These are phyloP conservation scores for Calameuta filiformis DNA, from an alignment of 2,888 invertebrate genomes.

Conservation along the genomic window DNA sequence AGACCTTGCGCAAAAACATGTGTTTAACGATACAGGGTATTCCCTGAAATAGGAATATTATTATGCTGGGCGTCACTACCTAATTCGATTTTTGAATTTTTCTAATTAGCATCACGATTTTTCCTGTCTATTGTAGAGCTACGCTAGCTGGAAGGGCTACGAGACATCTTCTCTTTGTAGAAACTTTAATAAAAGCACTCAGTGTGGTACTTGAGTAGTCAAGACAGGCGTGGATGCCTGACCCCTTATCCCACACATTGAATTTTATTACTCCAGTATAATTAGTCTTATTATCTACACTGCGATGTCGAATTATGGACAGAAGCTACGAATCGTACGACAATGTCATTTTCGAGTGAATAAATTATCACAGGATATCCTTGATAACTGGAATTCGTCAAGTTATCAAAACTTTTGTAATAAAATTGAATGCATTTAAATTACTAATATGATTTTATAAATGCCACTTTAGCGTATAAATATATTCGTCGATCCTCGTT, in stretches of 20 bases:
- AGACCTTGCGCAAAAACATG: too few relatives aligned
- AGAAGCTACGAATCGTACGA: neutral
- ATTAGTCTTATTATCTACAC: slow-evolving; percentile 13
- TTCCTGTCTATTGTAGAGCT: neutral
- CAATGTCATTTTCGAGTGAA: neutral
- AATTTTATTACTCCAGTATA: slow-evolving; percentile 31
- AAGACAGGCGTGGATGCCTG: neutral
- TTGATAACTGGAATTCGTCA: too few relatives aligned
- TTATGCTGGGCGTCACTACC: too few relatives aligned
- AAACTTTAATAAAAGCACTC: neutral
- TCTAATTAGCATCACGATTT: neutral
- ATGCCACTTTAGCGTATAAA: too few relatives aligned
- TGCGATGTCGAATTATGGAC: neutral
- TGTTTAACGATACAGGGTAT: too few relatives aligned
- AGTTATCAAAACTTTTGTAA: too few relatives aligned
- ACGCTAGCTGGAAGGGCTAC: neutral
- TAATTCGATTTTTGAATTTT: neutral
- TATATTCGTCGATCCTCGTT: too few relatives aligned
- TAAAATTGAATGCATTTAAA: too few relatives aligned
- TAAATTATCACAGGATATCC: too few relatives aligned
- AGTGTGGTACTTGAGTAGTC: neutral
- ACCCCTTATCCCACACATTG: slow-evolving; percentile 28
- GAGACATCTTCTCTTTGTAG: neutral
- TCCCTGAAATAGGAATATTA: too few relatives aligned
- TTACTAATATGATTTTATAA: too few relatives aligned